Conservation (phyloP, 2,113 vertebrate species). For the Diadophis punctatus region DNA sequence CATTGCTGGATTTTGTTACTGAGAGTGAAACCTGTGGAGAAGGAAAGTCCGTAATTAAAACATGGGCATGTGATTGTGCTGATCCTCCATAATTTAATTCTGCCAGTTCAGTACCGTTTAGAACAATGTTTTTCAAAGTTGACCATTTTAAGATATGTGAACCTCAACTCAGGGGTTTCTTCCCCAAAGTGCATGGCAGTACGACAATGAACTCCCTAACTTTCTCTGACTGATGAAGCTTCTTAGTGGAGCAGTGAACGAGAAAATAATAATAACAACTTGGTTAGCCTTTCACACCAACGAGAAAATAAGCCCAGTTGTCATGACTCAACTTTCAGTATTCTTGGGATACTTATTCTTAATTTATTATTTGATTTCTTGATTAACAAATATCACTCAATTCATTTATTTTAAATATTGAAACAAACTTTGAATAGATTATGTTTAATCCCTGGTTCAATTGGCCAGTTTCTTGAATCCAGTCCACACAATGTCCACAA, state of each 20-base stretch:
- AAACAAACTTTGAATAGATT: neutral
- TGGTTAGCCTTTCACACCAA: too few relatives aligned
- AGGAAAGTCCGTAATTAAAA: conserved; percentile 1
- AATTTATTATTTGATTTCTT: neutral
- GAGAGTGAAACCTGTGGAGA: conserved; percentile 77
- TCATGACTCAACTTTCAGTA: neutral
- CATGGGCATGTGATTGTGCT: neutral
- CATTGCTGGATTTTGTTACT: conserved; percentile 78
- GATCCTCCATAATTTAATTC: neutral
- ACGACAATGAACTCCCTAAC: too few relatives aligned
- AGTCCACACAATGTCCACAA: neutral
- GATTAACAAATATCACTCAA: neutral
- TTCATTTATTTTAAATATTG: neutral
- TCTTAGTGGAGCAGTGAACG: neutral
- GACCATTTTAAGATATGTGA: neutral
- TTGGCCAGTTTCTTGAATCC: neutral
- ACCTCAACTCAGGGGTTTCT: neutral
- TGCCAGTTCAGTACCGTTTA: neutral
- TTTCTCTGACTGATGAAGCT: neutral
- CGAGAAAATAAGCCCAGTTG: neutral
- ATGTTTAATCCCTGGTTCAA: neutral
- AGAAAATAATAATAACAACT: too few relatives aligned
- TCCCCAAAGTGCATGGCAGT: neutral
- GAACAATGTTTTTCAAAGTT: conserved; percentile 6
- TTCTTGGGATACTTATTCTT: neutral